These are phyloP conservation scores for Oligia strigilis DNA, from an alignment of 2,888 invertebrate genomes.

Conservation along the genomic window DNA sequence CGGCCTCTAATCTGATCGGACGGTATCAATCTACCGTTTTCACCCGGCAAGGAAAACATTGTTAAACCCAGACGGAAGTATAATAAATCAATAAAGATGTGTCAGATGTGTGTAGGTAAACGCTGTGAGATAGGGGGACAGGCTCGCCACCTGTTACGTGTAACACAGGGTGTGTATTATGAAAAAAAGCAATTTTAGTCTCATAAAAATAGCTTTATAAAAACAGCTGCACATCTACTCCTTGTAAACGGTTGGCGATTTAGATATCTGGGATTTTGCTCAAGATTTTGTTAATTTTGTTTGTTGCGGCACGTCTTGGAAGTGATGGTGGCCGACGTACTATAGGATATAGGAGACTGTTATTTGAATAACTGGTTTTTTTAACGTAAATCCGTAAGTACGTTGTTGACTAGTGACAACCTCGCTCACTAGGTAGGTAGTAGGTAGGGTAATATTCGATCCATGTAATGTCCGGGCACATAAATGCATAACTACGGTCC, in stretches of 20 bases:
- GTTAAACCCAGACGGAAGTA: background rate
- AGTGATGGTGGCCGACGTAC: background rate
- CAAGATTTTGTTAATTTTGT: background rate
- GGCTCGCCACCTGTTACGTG: slow-evolving; percentile 51
- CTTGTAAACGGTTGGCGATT: background rate
- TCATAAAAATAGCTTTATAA: background rate
- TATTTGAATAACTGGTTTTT: background rate
- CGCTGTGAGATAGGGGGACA: background rate
- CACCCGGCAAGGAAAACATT: slow-evolving; percentile 16
- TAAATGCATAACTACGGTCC: background rate
- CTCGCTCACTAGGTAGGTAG: background rate
- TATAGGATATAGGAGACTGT: background rate
- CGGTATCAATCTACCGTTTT: slow-evolving; percentile 14
- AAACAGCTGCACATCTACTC: background rate
- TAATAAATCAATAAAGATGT: slow-evolving; percentile 41
- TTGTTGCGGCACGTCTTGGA: background rate
- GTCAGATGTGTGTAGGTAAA: background rate
- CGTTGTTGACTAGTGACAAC: background rate
- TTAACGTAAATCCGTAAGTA: background rate
- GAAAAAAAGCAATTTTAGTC: slow-evolving; percentile 18
- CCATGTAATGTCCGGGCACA: no score
- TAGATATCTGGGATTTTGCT: background rate
- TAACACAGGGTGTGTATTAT: background rate
- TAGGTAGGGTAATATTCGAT: background rate
- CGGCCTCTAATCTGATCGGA: slow-evolving; percentile 7